phyloP scores from a whole-genome alignment of 2,113 vertebrate genomes.

The Dromiciops gliroides region DNA sequence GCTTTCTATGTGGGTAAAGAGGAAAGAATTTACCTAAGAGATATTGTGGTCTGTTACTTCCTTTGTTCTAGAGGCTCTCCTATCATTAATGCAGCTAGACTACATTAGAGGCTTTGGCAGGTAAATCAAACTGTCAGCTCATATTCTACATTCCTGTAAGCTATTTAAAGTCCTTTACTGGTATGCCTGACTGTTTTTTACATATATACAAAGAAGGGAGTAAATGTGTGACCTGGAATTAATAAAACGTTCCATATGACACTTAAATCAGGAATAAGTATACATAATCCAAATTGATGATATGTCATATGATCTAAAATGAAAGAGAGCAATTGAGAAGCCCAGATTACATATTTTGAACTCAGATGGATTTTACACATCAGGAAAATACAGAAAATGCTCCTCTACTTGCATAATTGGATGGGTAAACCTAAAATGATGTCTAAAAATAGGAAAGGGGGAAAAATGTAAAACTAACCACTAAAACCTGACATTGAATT shows the following conservation, averaged over 20 bases:
- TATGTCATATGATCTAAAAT: not conserved
- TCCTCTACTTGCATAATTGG: slow-evolving; percentile 48
- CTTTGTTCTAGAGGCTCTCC: not conserved
- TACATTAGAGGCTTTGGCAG: not conserved
- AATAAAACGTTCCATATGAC: slow-evolving; percentile 70
- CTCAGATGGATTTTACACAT: slow-evolving; percentile 37
- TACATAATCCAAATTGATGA: slow-evolving; percentile 36
- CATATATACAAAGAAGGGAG: slow-evolving; percentile 51
- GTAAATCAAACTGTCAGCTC: not conserved
- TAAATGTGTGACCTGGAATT: slow-evolving; percentile 50
- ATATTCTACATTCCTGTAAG: not conserved
- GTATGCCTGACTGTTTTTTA: slow-evolving; percentile 31
- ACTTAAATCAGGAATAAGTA: slow-evolving; percentile 53
- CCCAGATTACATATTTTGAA: slow-evolving; percentile 57
- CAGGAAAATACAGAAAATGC: slow-evolving; percentile 21
- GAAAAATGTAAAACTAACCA: not conserved
- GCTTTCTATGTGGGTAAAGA: not conserved
- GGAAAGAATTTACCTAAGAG: not conserved
- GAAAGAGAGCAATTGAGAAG: not conserved
- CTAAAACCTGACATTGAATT: not conserved
- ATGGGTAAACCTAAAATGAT: slow-evolving; percentile 37
- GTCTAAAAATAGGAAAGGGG: not conserved
- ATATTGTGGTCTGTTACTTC: not conserved
- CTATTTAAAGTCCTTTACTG: not conserved
- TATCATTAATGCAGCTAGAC: not conserved